phyloP scores from a whole-genome alignment of 2,888 invertebrate species.

The Cheilosia urbana region DNA sequence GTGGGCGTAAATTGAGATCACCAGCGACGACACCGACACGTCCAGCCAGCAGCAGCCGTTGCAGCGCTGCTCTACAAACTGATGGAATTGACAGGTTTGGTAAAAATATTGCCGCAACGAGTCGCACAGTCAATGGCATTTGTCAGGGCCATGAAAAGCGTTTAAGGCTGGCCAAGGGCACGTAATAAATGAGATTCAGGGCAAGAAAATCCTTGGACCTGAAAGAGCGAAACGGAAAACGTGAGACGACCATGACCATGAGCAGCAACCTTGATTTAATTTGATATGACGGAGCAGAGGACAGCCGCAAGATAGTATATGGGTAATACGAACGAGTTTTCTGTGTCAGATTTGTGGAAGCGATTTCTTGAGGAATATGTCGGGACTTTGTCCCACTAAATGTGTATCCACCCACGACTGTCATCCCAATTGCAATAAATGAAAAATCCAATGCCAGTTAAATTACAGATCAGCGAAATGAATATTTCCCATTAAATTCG shows the following conservation, averaged over 20 bases:
- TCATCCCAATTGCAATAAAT: background rate
- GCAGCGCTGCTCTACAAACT: background rate
- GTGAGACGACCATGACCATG: background rate
- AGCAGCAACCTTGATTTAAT: background rate
- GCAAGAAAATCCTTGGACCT: background rate
- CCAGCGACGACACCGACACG: constrained; percentile 19
- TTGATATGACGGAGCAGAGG: background rate
- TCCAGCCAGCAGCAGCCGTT: background rate
- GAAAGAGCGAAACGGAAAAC: background rate
- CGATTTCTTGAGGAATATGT: too few species aligned
- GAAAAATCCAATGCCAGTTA: background rate
- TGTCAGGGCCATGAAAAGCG: background rate
- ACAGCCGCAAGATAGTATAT: too few species aligned
- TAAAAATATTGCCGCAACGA: constrained; percentile 24
- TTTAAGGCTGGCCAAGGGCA: constrained; percentile 8
- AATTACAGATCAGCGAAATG: background rate
- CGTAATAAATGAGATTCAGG: background rate
- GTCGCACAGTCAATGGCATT: constrained; percentile 43
- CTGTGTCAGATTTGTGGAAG: too few species aligned
- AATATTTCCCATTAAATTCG: background rate
- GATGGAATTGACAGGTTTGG: constrained; percentile 46
- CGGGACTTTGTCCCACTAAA: too few species aligned
- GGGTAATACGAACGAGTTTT: too few species aligned
- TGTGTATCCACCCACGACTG: too few species aligned
- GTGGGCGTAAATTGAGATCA: constrained; percentile 63